A percentile compares a stretch with the other conserved stretches of the same genome.
Conservation (phyloP, 1,140 invertebrate genomes). For the Sesamia nonagrioides region DNA sequence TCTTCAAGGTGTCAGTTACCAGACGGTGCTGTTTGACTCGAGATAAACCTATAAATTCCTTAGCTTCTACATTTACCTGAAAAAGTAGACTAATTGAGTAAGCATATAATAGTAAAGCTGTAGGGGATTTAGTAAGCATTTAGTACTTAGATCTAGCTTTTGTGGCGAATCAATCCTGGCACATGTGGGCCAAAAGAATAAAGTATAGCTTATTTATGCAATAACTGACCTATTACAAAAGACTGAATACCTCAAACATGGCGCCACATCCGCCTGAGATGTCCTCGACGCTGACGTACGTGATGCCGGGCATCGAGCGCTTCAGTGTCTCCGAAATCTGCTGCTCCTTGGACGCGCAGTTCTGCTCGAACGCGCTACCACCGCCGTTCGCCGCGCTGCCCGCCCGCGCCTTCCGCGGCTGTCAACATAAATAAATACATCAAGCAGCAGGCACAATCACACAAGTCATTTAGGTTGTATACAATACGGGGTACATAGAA, state of each 20-base stretch:
- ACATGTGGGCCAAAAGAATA: too few species aligned
- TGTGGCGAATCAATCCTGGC: too few species aligned
- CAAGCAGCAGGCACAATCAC: not conserved
- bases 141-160: too few species aligned
- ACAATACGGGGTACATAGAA: not conserved
- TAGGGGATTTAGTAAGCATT: too few species aligned
- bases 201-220: too few species aligned
- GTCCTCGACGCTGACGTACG: constrained; percentile 91
- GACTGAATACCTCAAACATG: constrained; percentile 92
- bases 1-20: constrained; percentile 92
- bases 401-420: constrained; percentile 55
- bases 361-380: constrained; percentile 66
- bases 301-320: constrained; percentile 90
- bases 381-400: constrained; percentile 45
- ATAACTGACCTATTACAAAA: not conserved
- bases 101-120: too few species aligned
- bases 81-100: constrained; percentile 55
- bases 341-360: constrained; percentile 74
- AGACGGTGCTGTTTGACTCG: constrained; percentile 94
- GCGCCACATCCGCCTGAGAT: constrained; percentile 95
- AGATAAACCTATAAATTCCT: constrained; percentile 92
- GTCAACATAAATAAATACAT: not conserved
- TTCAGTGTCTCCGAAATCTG: constrained; percentile 83
- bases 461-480: not conserved
- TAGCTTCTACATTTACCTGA: constrained; percentile 90